Evolutionary conservation across 2,888 invertebrate genomes (phyloP), one percentile per base, ranked within the genome.

Genomic region (Eupithecia abbreviata): DNA sequence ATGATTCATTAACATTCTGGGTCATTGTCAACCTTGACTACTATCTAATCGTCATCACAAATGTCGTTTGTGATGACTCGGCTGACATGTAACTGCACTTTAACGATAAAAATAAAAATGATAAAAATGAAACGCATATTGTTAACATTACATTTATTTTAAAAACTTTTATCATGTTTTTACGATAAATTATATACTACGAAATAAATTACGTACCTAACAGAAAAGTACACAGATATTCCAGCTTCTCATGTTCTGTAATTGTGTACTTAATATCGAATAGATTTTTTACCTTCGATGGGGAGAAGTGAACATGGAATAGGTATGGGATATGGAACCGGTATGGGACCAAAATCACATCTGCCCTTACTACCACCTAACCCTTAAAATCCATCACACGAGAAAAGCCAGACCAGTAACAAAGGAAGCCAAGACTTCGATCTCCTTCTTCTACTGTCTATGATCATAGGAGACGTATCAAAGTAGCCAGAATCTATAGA

Each of bases 321-420:
- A 0, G 88, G 82, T 80, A 91, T 86, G 0, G 91, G 91, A 74
- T 82, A 91, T 2, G 91, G 91, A 41, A 89, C 72, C 2, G 87
- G 88, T 15, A 83, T 85, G 47, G 83, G 83, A n/a, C 65, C 58
- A 15, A 79, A 72, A 62, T 82, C 77, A 66, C 58, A 58, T 62
- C 62, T 4, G 12, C 62, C 30, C 12, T 30, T 12, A 62, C 12
- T 30, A 0, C 87, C 79, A 65, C 78, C 77, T 42, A 80, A 79
- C n/a, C 80, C 81, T 65, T 83, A 77, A 10, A 81, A 75, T n/a
- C 72, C 74, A 3, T 85, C 83, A 47, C 88, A 83, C 30, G 82
- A 84, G 5, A 90, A 80, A 75, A 91, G 80, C 4, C 87, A 83
- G 51, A 91, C 77, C 68, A 92, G 68, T 68, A 92, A 72, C 67